Evolutionary conservation across 2,888 invertebrate genomes (phyloP).

Genomic region (Petrophora chlorosata): DNA sequence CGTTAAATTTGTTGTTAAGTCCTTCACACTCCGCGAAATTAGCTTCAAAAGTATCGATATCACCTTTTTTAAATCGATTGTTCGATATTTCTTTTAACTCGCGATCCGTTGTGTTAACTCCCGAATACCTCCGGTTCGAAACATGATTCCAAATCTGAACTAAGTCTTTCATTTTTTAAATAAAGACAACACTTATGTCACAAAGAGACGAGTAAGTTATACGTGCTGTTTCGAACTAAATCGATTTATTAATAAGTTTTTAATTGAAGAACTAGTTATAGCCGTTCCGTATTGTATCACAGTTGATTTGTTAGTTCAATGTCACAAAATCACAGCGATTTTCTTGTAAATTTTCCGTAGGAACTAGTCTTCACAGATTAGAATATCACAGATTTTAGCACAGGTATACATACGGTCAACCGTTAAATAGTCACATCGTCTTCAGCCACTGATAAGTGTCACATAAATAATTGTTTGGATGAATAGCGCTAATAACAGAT

Average conservation of each 20-base stretch:
- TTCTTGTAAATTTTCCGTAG: background rate
- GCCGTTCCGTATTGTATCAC: slow-evolving; percentile 14
- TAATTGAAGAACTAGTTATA: slow-evolving; percentile 15
- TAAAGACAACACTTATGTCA: slow-evolving; percentile 1
- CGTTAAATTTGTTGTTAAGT: slow-evolving; percentile 60
- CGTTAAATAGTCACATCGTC: slow-evolving; percentile 4
- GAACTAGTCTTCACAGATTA: background rate
- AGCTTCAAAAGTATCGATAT: slow-evolving; percentile 61
- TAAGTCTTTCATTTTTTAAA: slow-evolving; percentile 84
- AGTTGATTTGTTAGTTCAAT: slow-evolving; percentile 3
- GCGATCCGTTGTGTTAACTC: slow-evolving; percentile 70
- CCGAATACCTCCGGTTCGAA: slow-evolving; percentile 81
- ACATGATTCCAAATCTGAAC: slow-evolving; percentile 83
- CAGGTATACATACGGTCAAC: background rate
- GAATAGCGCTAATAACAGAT: background rate
- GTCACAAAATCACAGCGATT: slow-evolving; percentile 4
- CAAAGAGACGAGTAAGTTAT: background rate
- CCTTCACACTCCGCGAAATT: slow-evolving; percentile 71
- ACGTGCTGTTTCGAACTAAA: slow-evolving; percentile 9
- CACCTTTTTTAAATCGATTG: slow-evolving; percentile 58
- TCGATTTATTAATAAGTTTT: slow-evolving; percentile 11
- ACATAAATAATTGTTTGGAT: background rate
- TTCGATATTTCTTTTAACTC: slow-evolving; percentile 64
- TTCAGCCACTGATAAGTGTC: background rate
- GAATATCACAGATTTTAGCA: background rate